Evolutionary conservation across 1,140 invertebrate species (phyloP), one percentile per base, ranked within the genome.

Genomic region (Hormaphis cornu): DNA sequence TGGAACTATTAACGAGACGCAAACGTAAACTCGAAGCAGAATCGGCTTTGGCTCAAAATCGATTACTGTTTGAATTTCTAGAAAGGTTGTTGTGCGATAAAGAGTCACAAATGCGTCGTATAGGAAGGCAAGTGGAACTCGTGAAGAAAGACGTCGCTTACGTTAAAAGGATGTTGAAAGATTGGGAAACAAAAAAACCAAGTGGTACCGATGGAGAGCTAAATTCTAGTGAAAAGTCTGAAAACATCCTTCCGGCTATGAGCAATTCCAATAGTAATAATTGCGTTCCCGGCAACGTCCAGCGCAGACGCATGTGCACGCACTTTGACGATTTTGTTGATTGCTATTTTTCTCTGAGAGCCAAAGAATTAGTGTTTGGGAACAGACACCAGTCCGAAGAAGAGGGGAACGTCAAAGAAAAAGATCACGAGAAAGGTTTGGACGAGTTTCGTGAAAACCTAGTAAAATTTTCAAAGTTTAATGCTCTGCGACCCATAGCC

Each of bases 311-410:
- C 9, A 73, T 53, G 54, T 85, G 90, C 73, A 85, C 87, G 10
- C 91, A 96, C 80, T 95, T 95, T 79, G 89, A 93, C 71, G 92
- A 95, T 77, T 89, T 96, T 75, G 88, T 91, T 46, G 84, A 90
- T 75, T 91, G 89, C 75, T 97, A 95, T 77, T 90, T 94, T 75
- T 83, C 84, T 18, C 84, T 86, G 16, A 81, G 91, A 48, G 84
- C 86, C 8, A 87, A 87, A 76, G 88, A 90, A 72, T 74, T 89
- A 22, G 80, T 85, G 70, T 84, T 89, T 74, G 84, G 84, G 63
- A 76, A 71, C 71, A 72, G 53, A 69, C 48, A 69, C 72, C 10
- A 37, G 20, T 2, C 40, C 20, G 58, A 44, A 61, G 73, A 73
- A 52, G 42, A 70, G 71, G 44, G 72, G 33, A 48, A 30, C 24